phyloP scores from a whole-genome alignment of 1,140 invertebrate species.

The Caenorhabditis brenneri region DNA sequence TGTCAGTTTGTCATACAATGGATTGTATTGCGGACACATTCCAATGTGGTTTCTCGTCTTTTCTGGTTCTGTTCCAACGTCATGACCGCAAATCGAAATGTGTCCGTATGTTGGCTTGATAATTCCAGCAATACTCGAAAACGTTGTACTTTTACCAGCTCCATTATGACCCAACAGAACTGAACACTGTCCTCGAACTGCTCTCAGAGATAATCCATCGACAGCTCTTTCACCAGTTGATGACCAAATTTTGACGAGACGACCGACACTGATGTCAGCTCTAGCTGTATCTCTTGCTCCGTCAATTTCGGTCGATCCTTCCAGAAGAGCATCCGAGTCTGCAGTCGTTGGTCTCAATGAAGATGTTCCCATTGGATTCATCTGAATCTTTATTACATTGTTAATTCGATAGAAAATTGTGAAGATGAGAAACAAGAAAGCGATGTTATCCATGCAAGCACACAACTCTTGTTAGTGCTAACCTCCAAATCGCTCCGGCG shows the following conservation, averaged over 20 bases:
- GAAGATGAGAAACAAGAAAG: not conserved
- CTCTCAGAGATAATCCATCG: slow-evolving; percentile 44
- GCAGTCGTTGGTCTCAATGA: not conserved
- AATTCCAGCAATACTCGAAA: slow-evolving; percentile 56
- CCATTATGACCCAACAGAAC: slow-evolving; percentile 71
- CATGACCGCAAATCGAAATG: slow-evolving; percentile 6
- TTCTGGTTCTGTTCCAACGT: not conserved
- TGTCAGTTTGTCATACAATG: slow-evolving; percentile 72
- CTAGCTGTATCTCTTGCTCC: not conserved
- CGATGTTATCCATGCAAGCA: not conserved
- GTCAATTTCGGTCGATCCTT: slow-evolving; percentile 13
- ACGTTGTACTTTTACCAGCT: slow-evolving; percentile 60
- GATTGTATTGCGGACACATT: slow-evolving; percentile 72
- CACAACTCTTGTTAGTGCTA: slow-evolving; percentile 5
- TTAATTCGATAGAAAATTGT: not conserved
- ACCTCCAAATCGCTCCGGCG: not conserved
- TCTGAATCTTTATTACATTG: slow-evolving; percentile 5
- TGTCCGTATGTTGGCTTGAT: slow-evolving; percentile 37
- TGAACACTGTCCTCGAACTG: slow-evolving; percentile 72
- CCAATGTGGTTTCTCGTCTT: slow-evolving; percentile 61
- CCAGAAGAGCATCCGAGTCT: not conserved
- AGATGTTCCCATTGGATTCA: not conserved
- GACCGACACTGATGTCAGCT: slow-evolving; percentile 8
- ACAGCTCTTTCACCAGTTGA: slow-evolving; percentile 44
- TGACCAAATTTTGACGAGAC: slow-evolving; percentile 41